These are phyloP conservation scores for Drosophila albomicans DNA, from an alignment of 1,140 invertebrate species.

Conservation along the genomic window DNA sequence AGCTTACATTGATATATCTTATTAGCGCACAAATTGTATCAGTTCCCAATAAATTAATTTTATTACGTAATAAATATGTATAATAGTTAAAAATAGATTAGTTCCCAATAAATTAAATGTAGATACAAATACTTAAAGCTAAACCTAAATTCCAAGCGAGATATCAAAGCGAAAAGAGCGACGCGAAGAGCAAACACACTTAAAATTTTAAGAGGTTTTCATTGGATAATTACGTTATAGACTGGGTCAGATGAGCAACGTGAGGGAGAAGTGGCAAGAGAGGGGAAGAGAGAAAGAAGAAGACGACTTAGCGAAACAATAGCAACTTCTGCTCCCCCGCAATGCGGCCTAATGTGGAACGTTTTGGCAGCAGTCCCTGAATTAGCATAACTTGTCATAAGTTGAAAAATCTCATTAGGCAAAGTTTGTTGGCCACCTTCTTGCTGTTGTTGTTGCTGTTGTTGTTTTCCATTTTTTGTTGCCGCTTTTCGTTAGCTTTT, in stretches of 20 bases:
- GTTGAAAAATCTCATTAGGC: conserved; percentile 83
- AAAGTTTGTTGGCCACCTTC: conserved; percentile 44
- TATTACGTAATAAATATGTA: not conserved
- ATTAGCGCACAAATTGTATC: not conserved
- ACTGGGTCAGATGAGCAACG: conserved; percentile 30
- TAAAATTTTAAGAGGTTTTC: conserved; percentile 34
- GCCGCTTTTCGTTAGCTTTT: conserved; percentile 8
- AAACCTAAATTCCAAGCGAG: not conserved
- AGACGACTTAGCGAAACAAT: conserved; percentile 26
- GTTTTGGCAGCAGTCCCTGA: conserved; percentile 45
- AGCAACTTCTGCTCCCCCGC: conserved; percentile 45
- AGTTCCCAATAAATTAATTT: not conserved
- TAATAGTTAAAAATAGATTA: not conserved
- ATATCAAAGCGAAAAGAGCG: not conserved
- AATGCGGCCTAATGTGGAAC: conserved; percentile 57
- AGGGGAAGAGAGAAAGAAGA: not conserved
- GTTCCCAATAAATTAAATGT: not conserved
- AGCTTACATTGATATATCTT: not conserved
- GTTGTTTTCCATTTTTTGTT: conserved; percentile 4
- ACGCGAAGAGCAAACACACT: conserved; percentile 18
- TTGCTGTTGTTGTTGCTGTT: conserved; percentile 35
- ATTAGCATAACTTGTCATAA: conserved; percentile 84
- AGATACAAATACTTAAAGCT: not conserved
- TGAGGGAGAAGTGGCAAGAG: no score
- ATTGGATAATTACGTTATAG: conserved; percentile 48